Base-by-base conservation (phyloP, 2,888 invertebrate species). In the Drosophila niveifrons region DNA sequence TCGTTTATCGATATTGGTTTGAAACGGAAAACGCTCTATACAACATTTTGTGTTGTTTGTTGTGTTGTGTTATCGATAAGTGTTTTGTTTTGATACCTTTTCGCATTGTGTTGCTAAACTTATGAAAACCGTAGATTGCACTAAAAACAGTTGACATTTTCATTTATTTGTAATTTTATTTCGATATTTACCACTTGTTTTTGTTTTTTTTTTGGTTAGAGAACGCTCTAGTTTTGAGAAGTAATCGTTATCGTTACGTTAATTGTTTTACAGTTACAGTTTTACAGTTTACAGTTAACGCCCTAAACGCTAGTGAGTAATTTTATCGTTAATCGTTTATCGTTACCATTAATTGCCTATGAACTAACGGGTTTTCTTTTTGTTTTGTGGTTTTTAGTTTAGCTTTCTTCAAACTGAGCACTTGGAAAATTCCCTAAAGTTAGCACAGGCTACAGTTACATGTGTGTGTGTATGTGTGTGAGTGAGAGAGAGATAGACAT, bases 41-140 rank as follows among this genome's bases (percentile, higher is more conserved):
- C 75, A 85, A 79, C 84, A 69, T 63, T 65, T 56, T 41, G 39
- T 41, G 13, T 36, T 36, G 2, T 13, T 39, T 1, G 6, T 13
- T 43, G 39, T 58, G 31, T 31, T 56, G 55, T 53, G 53, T 63
- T 68, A 55, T 55, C 50, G 48, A 47, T 63, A 55, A 39, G 39
- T 55, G n/a, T n/a, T n/a, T n/a, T 23, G 4, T 17, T 47, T 55
- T 75, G 44, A 48, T 64, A 63, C 58, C 61, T 11, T 58, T 66
- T 46, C 23, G 46, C 59, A 46, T 65, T 74, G 43, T 65, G 23
- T 73, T 66, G 75, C 78, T 85, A 88, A 85, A 75, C 65, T 78
- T 87, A 82, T 89, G 89, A 90, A 89, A 88, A 89, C 90, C 89
- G 78, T 90, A 86, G 78, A 86, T 90, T 88, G 69, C 90, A 75